Percentiles rank a stretch among this genome's conserved stretches.
Conservation (phyloP, 1,140 invertebrate species). For the Hylaeus volcanicus region DNA sequence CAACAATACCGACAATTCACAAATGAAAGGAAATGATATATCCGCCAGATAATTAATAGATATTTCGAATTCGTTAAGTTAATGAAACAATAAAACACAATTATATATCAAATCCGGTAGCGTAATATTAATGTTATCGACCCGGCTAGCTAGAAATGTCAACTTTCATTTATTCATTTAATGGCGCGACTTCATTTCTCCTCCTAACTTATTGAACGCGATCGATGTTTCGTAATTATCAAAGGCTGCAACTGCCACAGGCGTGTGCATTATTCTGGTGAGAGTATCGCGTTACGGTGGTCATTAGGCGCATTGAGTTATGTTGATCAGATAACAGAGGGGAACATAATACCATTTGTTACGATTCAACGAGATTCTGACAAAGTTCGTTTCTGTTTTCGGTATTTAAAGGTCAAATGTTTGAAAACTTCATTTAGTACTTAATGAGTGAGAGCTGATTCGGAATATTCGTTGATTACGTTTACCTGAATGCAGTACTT, state of each 20-base stretch:
- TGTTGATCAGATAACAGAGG: constrained; percentile 49
- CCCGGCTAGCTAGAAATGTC: neutral
- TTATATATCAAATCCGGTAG: neutral
- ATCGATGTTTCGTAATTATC: constrained; percentile 47
- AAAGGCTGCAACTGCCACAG: constrained; percentile 37
- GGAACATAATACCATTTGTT: constrained; percentile 42
- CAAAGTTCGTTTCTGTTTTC: constrained; percentile 22
- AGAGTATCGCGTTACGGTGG: constrained; percentile 45
- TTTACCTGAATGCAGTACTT: constrained; percentile 20
- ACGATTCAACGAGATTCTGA: constrained; percentile 17
- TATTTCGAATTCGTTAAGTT: neutral
- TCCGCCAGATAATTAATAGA: too few relatives aligned
- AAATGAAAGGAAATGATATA: too few relatives aligned
- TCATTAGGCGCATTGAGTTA: constrained; percentile 41
- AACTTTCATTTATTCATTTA: neutral
- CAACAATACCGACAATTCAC: too few relatives aligned
- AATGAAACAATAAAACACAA: neutral
- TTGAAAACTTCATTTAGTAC: neutral
- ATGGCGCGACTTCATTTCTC: neutral
- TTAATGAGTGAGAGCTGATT: neutral
- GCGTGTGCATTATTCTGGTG: constrained; percentile 49
- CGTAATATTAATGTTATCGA: neutral
- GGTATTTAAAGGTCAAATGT: constrained; percentile 24
- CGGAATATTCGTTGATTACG: neutral
- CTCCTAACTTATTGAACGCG: constrained; percentile 14